Conservation (phyloP, 2,888 invertebrate genomes). For the Philaethria dido region DNA sequence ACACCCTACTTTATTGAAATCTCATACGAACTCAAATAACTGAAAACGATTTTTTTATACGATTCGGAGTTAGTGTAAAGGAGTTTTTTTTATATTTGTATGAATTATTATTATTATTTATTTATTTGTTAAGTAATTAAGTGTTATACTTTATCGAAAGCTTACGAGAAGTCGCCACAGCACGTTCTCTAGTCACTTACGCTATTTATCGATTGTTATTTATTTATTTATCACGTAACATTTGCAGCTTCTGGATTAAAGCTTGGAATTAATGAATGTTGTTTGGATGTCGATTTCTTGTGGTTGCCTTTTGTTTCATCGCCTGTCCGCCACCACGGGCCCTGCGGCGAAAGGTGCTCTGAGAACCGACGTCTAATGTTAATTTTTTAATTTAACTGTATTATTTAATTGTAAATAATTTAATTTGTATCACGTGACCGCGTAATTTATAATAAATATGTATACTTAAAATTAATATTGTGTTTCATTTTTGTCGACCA, state of each 20-base stretch:
- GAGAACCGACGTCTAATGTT: conserved; percentile 61
- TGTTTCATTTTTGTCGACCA: conserved; percentile 52
- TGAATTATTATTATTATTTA: conserved; percentile 62
- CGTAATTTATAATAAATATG: conserved; percentile 83
- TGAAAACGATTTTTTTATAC: conserved; percentile 72
- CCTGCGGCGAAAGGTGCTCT: conserved; percentile 54
- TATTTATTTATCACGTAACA: conserved; percentile 70
- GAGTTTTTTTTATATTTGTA: conserved; percentile 64
- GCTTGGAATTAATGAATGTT: conserved; percentile 76
- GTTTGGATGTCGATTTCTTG: conserved; percentile 55
- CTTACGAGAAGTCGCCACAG: conserved; percentile 69
- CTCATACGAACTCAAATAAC: conserved; percentile 58
- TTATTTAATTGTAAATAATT: conserved; percentile 83
- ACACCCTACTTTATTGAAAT: conserved; percentile 53
- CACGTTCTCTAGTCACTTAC: conserved; percentile 77
- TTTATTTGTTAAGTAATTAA: conserved; percentile 75
- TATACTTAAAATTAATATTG: conserved; percentile 70
- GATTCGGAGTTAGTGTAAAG: conserved; percentile 77
- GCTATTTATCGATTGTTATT: conserved; percentile 64
- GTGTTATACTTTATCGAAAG: conserved; percentile 81
- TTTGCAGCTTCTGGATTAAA: conserved; percentile 72
- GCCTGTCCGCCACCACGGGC: conserved; percentile 68
- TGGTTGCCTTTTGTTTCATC: conserved; percentile 49
- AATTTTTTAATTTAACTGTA: conserved; percentile 81
- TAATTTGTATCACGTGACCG: conserved; percentile 82